Evolutionary conservation across 2,113 vertebrate genomes (phyloP), one percentile per base, ranked within the genome.

Genomic region (Turnix velox): DNA sequence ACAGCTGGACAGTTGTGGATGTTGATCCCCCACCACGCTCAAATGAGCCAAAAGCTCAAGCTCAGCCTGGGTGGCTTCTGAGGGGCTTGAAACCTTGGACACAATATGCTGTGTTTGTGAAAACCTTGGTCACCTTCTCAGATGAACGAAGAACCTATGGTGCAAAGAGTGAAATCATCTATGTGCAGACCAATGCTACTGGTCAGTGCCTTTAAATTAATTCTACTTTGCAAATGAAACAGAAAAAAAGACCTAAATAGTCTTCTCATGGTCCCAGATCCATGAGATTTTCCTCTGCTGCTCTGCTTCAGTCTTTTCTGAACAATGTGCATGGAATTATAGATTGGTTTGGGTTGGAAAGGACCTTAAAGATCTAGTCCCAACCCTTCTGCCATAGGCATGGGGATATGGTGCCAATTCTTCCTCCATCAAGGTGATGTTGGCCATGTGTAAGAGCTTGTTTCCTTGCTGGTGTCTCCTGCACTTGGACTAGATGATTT

Each of bases 161-260:
- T 19, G 99, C 99, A n/a, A 99, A 99, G 97, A 99, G 98, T 4
- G 97, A 99, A 69, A 99, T 99, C 96, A 99, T 99, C 96, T 99
- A 99, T 3, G 97, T 99, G 67, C 98, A 98, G 85, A 99, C 99
- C 76, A 97, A 98, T 1, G 98, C 99, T 81, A 98, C 98, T 4
- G 98, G 99, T 99, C 91, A 98, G 99, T 97, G 6, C 11, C 43
- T 4, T 62, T 25, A 6, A n/a, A 0, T 9, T 12, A 4, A 4
- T 1, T 25, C 27, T 52, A 27, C 33, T 19, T 46, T 65, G 66
- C 31, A n/a, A 18, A 25, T 25, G 20, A 2, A 7, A 51, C 31
- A 6, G 27, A 18, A 39, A 14, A 65, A 9, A 2, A 51, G 49
- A 45, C 22, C 37, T 20, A 0, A 55, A 2, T 3, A 5, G 2